Evolutionary conservation across 2,888 invertebrate species (phyloP), one percentile per base, ranked within the genome.

Genomic region (Diabrotica balteata): DNA sequence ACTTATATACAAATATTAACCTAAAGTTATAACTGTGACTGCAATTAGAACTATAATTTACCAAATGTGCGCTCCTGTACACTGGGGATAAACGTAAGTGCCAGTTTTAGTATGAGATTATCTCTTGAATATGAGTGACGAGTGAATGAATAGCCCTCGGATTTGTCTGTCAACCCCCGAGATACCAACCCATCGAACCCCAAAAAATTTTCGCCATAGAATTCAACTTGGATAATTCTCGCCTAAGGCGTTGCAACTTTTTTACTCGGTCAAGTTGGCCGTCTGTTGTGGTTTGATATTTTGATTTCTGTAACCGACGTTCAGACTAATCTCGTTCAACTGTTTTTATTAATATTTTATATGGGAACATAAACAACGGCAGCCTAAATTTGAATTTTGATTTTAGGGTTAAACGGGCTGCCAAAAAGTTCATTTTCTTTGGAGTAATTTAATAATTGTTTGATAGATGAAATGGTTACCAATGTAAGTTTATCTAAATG

Each of bases 21-120:
- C 4, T 2, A 5, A 32, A 32, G 32, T 32, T 32, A 32, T 0
- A 32, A 32, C 32, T 32, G 32, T 32, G 32, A 32, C 32, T 32
- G 32, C 32, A 32, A 32, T 32, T 32, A 32, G 32, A 32, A 4
- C 32, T 5, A 32, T 32, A 32, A 32, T 32, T 32, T 32, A 5
- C 32, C 4, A 32, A 32, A 32, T 32, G 45, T 11, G 43, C 55
- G 55, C 55, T 9, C 2, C 45, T 57, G 55, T 42, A 9, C n/a
- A 1, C 44, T n/a, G 50, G 51, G 66, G 66, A 53, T 57, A 62
- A 55, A 55, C 32, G 54, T 76, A 74, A 77, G 75, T 76, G 76
- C 74, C 62, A 70, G 73, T 76, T 76, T 77, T 77, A 75, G 75
- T 76, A 74, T 67, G 70, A 75, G 75, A 78, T 77, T 77, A 77